Evolutionary conservation across 2,888 invertebrate genomes (phyloP).

Genomic region (Graphium colonna): DNA sequence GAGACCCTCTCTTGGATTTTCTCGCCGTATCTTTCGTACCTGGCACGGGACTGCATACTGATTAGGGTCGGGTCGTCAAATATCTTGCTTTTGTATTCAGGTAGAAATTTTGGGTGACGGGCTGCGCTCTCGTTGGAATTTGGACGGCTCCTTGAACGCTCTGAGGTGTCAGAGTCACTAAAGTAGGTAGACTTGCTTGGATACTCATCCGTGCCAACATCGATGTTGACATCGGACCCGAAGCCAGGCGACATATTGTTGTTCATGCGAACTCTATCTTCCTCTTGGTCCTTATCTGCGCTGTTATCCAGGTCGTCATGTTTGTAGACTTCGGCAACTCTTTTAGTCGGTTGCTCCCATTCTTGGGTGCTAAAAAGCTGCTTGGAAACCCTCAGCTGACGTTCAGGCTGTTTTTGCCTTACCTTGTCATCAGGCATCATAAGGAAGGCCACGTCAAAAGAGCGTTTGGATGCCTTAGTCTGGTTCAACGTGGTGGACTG

Average conservation of each 20-base stretch:
- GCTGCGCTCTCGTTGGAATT: constrained; percentile 78
- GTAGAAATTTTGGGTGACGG: constrained; percentile 73
- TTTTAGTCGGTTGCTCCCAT: constrained; percentile 66
- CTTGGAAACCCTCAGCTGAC: constrained; percentile 75
- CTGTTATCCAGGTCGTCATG: constrained; percentile 63
- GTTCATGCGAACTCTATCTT: constrained; percentile 61
- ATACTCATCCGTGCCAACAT: constrained; percentile 75
- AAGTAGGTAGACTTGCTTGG: constrained; percentile 70
- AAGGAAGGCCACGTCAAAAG: constrained; percentile 94
- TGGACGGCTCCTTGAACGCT: constrained; percentile 70
- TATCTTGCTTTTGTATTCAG: constrained; percentile 78
- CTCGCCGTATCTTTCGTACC: constrained; percentile 71
- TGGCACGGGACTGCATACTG: constrained; percentile 73
- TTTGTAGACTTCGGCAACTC: constrained; percentile 68
- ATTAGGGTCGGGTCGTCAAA: constrained; percentile 81
- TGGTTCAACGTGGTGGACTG: constrained; percentile 56
- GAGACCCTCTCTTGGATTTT: constrained; percentile 71
- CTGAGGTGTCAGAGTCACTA: constrained; percentile 75
- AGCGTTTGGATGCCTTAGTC: constrained; percentile 83
- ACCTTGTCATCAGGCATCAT: constrained; percentile 93
- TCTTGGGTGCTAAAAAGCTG: constrained; percentile 71
- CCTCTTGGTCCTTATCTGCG: constrained; percentile 61
- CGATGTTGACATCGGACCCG: constrained; percentile 73
- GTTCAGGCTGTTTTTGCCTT: constrained; percentile 81
- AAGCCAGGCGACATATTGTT: constrained; percentile 73